These are phyloP conservation scores for Sclerodermus sp. DNA, from an alignment of 2,888 invertebrate genomes.

Conservation along the genomic window DNA sequence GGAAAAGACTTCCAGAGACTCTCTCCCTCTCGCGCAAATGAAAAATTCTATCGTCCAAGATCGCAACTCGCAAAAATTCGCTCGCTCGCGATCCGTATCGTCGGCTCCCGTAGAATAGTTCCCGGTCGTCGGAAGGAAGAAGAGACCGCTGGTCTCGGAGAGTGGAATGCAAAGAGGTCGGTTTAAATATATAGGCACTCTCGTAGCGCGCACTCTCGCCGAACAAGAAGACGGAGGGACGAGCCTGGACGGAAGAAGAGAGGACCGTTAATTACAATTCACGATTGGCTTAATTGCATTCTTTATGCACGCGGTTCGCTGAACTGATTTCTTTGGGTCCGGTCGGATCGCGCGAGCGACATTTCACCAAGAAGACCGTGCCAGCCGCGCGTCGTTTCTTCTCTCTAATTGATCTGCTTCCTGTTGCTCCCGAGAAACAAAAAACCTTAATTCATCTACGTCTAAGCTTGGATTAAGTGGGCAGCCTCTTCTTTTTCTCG, in stretches of 20 bases:
- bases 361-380: background rate
- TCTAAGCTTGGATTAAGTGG: conserved; percentile 5
- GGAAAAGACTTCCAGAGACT: no score
- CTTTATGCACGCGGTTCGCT: conserved; percentile 40
- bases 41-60: no score
- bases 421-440: background rate
- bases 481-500: no score
- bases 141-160: background rate
- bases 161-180: conserved; percentile 7
- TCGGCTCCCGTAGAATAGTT: no score
- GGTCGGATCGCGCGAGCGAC: conserved; percentile 19
- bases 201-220: conserved; percentile 33
- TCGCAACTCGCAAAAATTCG: no score
- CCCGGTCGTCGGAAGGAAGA: background rate
- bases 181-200: conserved; percentile 25
- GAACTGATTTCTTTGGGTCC: conserved; percentile 32
- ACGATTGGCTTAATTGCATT: conserved; percentile 46
- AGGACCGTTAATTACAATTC: conserved; percentile 40
- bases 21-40: no score
- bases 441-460: background rate
- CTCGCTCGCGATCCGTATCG: no score
- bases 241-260: conserved; percentile 22
- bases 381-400: no score
- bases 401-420: background rate
- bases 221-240: conserved; percentile 17